Conservation (phyloP, 1,140 invertebrate species). For the Caenorhabditis remanei region DNA sequence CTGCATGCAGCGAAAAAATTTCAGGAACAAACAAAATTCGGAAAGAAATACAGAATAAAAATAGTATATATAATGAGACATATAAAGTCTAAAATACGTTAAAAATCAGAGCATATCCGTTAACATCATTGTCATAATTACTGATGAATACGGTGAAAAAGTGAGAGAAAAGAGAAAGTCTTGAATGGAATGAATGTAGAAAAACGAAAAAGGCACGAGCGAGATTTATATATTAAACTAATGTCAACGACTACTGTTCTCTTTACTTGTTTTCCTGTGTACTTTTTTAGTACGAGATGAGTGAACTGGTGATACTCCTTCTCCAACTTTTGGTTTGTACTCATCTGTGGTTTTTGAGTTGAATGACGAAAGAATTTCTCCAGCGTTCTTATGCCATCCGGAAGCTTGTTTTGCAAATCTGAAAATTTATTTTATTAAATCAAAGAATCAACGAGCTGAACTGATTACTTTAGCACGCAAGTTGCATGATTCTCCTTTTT, state of each 20-base stretch:
- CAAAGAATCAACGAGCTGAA: neutral
- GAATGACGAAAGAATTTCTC: neutral
- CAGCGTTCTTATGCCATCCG: neutral
- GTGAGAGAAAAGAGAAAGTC: too few species aligned
- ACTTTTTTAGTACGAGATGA: neutral
- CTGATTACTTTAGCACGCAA: neutral
- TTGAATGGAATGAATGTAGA: too few species aligned
- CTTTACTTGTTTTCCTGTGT: neutral
- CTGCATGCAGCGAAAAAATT: too few species aligned
- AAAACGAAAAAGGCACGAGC: too few species aligned
- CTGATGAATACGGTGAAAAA: too few species aligned
- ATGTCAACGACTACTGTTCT: neutral
- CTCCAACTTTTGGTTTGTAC: neutral
- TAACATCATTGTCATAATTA: too few species aligned
- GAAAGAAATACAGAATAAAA: too few species aligned
- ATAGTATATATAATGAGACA: too few species aligned
- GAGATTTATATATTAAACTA: neutral
- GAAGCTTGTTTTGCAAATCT: constrained; percentile 1
- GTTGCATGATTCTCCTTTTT: neutral
- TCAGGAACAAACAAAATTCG: too few species aligned
- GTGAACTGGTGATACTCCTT: neutral
- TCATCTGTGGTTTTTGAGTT: neutral
- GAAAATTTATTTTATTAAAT: neutral
- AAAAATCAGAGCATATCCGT: too few species aligned
- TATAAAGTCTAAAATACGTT: too few species aligned